A percentile compares a stretch with the other conserved stretches of the same genome.
Conservation (phyloP, 35 echinoderm and acorn worm genomes). For the Ophioderma brevispina region DNA sequence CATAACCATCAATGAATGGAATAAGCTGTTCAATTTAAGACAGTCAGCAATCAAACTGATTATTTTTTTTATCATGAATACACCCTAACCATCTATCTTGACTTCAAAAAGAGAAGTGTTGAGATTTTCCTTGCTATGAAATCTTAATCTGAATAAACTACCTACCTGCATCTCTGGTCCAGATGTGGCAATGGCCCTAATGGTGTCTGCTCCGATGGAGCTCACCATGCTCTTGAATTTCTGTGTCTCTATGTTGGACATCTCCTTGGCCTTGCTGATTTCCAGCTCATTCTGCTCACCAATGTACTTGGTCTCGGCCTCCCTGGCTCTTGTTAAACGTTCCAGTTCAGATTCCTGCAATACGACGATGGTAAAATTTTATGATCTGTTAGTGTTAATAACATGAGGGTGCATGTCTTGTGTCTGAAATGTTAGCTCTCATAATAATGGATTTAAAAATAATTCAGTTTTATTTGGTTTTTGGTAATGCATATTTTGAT, state of each 20-base stretch:
- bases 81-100: no score
- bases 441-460: no score
- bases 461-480: no score
- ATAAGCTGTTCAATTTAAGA: no score
- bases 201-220: slow-evolving; percentile 92
- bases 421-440: not conserved
- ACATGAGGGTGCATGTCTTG: not conserved
- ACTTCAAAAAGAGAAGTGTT: no score
- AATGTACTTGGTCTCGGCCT: slow-evolving; percentile 91
- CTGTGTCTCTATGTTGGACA: slow-evolving; percentile 78
- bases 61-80: no score
- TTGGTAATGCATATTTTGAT: no score
- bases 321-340: slow-evolving; percentile 79
- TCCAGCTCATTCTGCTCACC: slow-evolving; percentile 86
- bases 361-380: not conserved
- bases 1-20: no score
- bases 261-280: slow-evolving; percentile 83
- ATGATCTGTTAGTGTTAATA: not conserved
- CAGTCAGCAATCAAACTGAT: no score
- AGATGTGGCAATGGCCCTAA: slow-evolving; percentile 84
- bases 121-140: no score
- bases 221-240: slow-evolving; percentile 93
- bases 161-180: slow-evolving; percentile 99
- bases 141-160: no score
- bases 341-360: slow-evolving; percentile 94